Evolutionary conservation across 2,888 invertebrate species (phyloP), one percentile per base, ranked within the genome.

Genomic region (Gortyna flavago): DNA sequence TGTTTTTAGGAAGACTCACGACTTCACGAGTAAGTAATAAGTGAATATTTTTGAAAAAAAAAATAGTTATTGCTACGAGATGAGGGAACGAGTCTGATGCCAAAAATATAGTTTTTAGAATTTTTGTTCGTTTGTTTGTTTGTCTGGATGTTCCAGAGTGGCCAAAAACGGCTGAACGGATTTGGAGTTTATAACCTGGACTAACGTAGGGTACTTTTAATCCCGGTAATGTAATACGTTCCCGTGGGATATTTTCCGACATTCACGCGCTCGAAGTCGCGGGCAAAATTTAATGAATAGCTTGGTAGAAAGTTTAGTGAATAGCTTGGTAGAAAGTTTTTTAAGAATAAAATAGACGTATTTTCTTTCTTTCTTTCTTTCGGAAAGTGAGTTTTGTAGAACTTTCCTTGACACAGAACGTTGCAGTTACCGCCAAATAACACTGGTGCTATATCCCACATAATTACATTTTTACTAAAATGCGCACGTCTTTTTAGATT

Each of bases 361-460:
- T n/a, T n/a, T n/a, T n/a, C n/a, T n/a, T n/a, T n/a, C n/a, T n/a
- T n/a, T n/a, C n/a, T n/a, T n/a, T 48, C 21, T 29, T 69, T 65
- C 38, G 3, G 25, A 44, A 71, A 41, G 21, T 51, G 59, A 51
- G 35, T 57, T 76, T 77, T 44, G n/a, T 66, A 77, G 35, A 65
- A 44, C 35, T 18, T 6, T 57, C 16, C n/a, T 38, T 18, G n/a
- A 62, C 51, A 44, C 57, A 16, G 38, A 65, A 51, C 35, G 54
- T 65, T 83, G 41, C 13, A 54, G 32, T 38, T 59, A 32, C 38
- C n/a, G 54, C 62, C 54, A 59, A 77, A 57, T 57, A 35, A 70
- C 13, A 66, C 41, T 35, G 38, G 66, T 59, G 64, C 65, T 74
- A 11, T 29, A 54, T 62, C 61, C 8, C 70, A 68, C 11, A 9